Percentiles rank a stretch among this genome's conserved stretches.
Evolutionary conservation across 2,797 vertebrate genomes (phyloP).

Genomic region (Notolepis coatsorum): DNA sequence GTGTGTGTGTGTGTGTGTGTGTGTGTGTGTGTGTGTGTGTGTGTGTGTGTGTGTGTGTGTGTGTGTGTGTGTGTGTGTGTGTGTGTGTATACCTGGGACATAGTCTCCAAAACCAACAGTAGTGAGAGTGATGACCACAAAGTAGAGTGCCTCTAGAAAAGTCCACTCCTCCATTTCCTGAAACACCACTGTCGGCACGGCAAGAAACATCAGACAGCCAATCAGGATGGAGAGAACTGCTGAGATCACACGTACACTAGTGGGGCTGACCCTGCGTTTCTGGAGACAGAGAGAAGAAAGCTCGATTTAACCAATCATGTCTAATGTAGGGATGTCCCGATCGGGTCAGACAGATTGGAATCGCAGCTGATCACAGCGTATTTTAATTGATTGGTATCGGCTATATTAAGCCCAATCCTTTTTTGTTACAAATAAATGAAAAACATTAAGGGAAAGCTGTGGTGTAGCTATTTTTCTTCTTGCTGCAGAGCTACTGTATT

Average conservation of each 20-base stretch:
- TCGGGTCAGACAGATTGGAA: no score
- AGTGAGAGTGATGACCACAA: constrained; percentile 93
- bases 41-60: neutral
- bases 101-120: constrained; percentile 94
- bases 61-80: neutral
- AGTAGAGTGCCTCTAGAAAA: constrained; percentile 89
- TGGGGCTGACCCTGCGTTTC: constrained; percentile 88
- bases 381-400: no score
- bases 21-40: neutral
- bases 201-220: constrained; percentile 91
- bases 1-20: no score
- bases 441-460: no score
- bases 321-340: no score
- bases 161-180: constrained; percentile 87
- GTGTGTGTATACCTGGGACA: constrained; percentile 82
- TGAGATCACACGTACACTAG: constrained; percentile 86
- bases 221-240: constrained; percentile 91
- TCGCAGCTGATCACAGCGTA: no score
- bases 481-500: no score
- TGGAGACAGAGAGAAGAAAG: constrained; percentile 44
- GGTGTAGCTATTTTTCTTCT: no score
- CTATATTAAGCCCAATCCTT: no score
- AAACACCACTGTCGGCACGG: constrained; percentile 89
- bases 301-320: neutral
- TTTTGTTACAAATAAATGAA: no score